Conservation (phyloP, 1,140 invertebrate species). For the Metopolophium dirhodum region DNA sequence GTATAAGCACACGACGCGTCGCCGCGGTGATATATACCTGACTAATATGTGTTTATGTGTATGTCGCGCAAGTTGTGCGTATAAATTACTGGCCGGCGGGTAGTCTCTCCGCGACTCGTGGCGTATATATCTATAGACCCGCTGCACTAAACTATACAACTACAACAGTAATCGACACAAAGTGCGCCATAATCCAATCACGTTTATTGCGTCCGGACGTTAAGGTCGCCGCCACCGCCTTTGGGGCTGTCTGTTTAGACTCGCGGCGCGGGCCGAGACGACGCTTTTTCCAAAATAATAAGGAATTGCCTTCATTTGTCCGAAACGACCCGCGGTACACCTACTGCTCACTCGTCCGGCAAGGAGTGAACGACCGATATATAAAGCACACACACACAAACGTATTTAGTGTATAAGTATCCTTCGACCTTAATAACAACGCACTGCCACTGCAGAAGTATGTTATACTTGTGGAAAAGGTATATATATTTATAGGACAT, state of each 20-base stretch:
- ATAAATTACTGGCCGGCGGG: conserved; percentile 17
- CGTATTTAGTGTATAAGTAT: background rate
- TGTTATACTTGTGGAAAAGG: background rate
- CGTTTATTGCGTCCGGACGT: conserved; percentile 43
- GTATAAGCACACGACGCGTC: background rate
- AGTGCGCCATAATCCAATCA: conserved; percentile 45
- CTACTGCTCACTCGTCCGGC: background rate
- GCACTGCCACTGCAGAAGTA: background rate
- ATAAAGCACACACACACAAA: background rate
- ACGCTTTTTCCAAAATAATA: conserved; percentile 15
- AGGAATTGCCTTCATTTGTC: conserved; percentile 45
- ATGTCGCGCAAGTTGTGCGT: background rate
- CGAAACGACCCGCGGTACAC: background rate
- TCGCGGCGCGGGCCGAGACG: too few species aligned
- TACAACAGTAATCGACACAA: conserved; percentile 42
- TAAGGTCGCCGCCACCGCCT: background rate
- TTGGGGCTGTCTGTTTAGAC: background rate
- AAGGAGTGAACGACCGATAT: too few species aligned
- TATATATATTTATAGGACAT: background rate
- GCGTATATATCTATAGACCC: background rate
- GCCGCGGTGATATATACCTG: background rate
- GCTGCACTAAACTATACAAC: background rate
- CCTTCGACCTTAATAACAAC: background rate
- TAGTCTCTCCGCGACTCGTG: too few species aligned
- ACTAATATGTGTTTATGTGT: background rate